Evolutionary conservation across 2,888 invertebrate species (phyloP), one percentile per base, ranked within the genome.

Genomic region (Mythimna pallens): DNA sequence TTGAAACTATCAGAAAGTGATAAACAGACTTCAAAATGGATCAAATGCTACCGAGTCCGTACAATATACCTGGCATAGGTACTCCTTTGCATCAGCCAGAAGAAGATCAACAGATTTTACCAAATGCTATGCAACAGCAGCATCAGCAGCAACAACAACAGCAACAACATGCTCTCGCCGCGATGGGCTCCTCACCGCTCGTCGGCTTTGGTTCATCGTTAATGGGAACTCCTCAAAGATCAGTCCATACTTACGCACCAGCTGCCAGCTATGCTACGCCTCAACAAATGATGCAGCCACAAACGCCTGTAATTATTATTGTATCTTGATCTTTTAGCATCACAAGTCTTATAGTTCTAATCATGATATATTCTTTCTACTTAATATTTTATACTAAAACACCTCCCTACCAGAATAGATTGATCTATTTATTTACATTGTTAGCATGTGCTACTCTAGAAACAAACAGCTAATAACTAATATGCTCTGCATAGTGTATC

Each of bases 31-130:
- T 30, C 47, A 96, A 94, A 86, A 98, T 98, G 98, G 98, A 99
- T 97, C 98, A 98, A 94, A 98, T 99, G 98, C 96, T 99, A 78
- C 98, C 98, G 43, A 99, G 98, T 95, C 99, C 99, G 30, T 98
- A 98, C 81, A 98, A 98, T 87, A 98, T 99, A 93, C 98, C 98
- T 80, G 98, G 98, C 89, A 98, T 99, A 92, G 98, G 98, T 70
- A 99, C 99, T 9, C 99, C 99, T 3, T 92, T 98, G 22, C 98
- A 99, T 96, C 98, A 98, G 89, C 98, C 98, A 30, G 98, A 99
- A 91, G 98, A 99, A 90, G 99, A 99, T 92, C 98, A 99, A 92
- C 98, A 98, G 92, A 99, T 99, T 87, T 96, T 98, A 65, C 98
- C 98, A 65, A 98, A 98, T 97, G 98, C 98, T 0, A 96, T 98